A percentile compares a stretch with the other conserved stretches of the same genome.
phyloP scores from a whole-genome alignment of 2,888 invertebrate species.

The Parnassius mnemosyne region DNA sequence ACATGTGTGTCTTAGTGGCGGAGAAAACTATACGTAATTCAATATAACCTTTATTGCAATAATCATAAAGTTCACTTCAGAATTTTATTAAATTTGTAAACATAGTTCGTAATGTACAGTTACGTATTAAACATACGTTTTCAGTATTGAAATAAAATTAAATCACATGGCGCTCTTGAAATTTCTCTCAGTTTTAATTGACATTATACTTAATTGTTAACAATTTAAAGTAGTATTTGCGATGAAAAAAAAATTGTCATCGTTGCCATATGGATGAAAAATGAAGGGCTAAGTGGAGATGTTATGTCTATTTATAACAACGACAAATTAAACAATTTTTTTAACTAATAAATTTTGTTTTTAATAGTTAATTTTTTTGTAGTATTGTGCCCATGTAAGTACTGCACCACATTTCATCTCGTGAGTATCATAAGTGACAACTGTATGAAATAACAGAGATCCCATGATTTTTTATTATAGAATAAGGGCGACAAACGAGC shows the following conservation, averaged over 20 bases:
- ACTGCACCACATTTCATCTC: too few relatives aligned
- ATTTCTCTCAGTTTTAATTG: conserved; percentile 1
- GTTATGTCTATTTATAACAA: conserved; percentile 1
- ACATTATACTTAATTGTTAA: conserved; percentile 12
- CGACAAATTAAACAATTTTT: not conserved
- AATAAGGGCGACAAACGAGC: too few relatives aligned
- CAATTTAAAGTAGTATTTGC: not conserved
- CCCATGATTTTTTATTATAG: too few relatives aligned
- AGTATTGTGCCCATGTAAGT: too few relatives aligned
- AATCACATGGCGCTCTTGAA: not conserved
- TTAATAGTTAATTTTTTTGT: too few relatives aligned
- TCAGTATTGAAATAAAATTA: conserved; percentile 9
- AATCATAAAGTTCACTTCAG: not conserved
- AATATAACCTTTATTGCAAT: not conserved
- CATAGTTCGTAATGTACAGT: conserved; percentile 13
- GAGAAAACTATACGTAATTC: not conserved
- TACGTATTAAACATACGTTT: conserved; percentile 13
- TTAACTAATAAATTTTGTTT: too few relatives aligned
- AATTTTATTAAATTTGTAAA: conserved; percentile 6
- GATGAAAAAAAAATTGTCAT: conserved; percentile 2
- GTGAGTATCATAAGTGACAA: too few relatives aligned
- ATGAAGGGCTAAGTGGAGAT: conserved; percentile 11
- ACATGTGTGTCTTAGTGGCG: conserved; percentile 15
- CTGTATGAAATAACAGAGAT: too few relatives aligned
- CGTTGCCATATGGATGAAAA: conserved; percentile 16